Evolutionary conservation across 2,888 invertebrate species (phyloP).

Genomic region (Cerceris rybyensis): DNA sequence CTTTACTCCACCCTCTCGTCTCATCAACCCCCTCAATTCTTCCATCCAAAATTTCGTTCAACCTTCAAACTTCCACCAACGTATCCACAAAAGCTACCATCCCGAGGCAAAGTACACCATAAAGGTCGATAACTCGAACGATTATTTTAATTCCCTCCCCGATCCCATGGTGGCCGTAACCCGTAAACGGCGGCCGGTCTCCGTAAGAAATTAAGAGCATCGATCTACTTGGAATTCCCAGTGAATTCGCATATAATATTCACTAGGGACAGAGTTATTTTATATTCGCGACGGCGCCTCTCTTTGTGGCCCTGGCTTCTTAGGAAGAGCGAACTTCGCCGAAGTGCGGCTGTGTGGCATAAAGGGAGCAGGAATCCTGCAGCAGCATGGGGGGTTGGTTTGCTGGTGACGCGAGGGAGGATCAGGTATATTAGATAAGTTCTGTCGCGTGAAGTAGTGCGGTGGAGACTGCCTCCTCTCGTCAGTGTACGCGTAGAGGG

Average conservation of each 20-base stretch:
- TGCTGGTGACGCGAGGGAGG: conserved; percentile 55
- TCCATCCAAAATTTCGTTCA: too few species aligned
- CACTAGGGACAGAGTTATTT: conserved; percentile 55
- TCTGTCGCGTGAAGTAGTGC: conserved; percentile 69
- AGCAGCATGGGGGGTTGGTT: conserved; percentile 37
- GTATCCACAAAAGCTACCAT: too few species aligned
- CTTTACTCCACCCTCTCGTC: too few species aligned
- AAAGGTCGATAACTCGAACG: too few species aligned
- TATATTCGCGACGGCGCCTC: conserved; percentile 61
- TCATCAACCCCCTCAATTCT: too few species aligned
- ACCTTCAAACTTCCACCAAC: too few species aligned
- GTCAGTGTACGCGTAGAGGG: conserved; percentile 49
- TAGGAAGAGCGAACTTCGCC: conserved; percentile 56
- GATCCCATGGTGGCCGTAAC: too few species aligned
- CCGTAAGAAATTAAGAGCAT: conserved; percentile 30
- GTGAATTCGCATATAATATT: conserved; percentile 46
- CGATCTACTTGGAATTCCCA: conserved; percentile 40
- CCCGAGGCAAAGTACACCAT: too few species aligned
- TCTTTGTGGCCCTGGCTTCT: conserved; percentile 46
- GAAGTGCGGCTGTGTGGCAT: conserved; percentile 64
- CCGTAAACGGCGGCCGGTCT: not conserved
- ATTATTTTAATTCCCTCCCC: too few species aligned
- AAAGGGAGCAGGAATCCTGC: conserved; percentile 55
- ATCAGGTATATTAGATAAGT: conserved; percentile 74
- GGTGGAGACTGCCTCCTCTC: conserved; percentile 64